A percentile compares a stretch with the other conserved stretches of the same genome.
These are phyloP conservation scores for Poeciliopsis paucimaculata DNA, from an alignment of 2,797 vertebrate species.

Conservation along the genomic window DNA sequence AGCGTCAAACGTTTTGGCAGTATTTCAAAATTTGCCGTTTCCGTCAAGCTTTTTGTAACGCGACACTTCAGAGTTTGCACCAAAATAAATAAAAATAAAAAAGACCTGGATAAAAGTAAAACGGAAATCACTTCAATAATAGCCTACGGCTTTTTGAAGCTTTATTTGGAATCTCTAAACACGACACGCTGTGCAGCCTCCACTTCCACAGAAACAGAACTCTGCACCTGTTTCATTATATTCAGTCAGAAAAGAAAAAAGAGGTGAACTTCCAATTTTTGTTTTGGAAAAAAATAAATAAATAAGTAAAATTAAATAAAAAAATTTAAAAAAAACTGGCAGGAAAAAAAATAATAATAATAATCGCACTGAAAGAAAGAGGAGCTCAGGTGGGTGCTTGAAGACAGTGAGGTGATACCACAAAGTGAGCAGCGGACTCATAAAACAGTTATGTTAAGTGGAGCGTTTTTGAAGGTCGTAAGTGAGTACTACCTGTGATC, in stretches of 20 bases:
- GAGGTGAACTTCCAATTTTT: neutral
- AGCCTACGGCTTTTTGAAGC: neutral
- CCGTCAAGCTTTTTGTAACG: too few species aligned
- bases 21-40: too few species aligned
- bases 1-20: too few species aligned
- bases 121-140: neutral
- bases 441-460: constrained; percentile 56
- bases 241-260: neutral
- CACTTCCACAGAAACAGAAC: neutral
- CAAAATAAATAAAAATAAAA: too few species aligned
- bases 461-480: constrained; percentile 68
- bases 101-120: neutral
- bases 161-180: neutral
- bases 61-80: too few species aligned
- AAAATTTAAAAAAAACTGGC: neutral
- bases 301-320: neutral
- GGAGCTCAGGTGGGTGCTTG: constrained; percentile 34
- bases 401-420: constrained; percentile 44
- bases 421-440: constrained; percentile 66
- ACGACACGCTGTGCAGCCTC: neutral
- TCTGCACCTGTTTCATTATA: neutral
- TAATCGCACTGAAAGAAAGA: constrained; percentile 26
- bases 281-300: neutral
- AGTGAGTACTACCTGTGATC: constrained; percentile 71
- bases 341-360: constrained; percentile 2